Evolutionary conservation across 2,888 invertebrate genomes (phyloP), one percentile per base, ranked within the genome.

Genomic region (Eupithecia subumbrata): DNA sequence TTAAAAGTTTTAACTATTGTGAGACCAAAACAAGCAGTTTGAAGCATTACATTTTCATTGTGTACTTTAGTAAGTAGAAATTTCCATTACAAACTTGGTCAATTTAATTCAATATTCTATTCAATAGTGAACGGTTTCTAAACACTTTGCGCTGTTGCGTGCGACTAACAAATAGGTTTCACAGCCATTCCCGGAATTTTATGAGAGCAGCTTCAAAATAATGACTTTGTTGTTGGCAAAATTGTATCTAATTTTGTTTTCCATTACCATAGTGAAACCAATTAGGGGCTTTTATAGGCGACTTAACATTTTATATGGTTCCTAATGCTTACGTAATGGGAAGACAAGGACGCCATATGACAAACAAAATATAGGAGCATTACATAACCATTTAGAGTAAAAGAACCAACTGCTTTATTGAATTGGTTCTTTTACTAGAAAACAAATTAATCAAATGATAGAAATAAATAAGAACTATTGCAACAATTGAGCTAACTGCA

Each of bases 151-250:
- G 71, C 40, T 72, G 84, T 88, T 80, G 86, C 88, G 87, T 90
- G 89, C 80, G 84, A 77, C 85, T 82, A 84, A 85, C 87, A 87
- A 89, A 91, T 88, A 87, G 86, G 84, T 85, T 86, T 87, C 83
- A 86, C 83, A 85, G 84, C 85, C 85, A 87, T 86, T 82, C 78
- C 84, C 84, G 83, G 85, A 89, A 89, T 89, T 89, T 89, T 87
- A 89, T 85, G 86, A 89, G 79, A 82, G 84, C 83, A 83, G 84
- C 85, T 85, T 81, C 82, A 82, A 88, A 89, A 84, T 91, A 89
- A 91, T 86, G 86, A 81, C 85, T 85, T 70, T 78, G 77, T 80
- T 80, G 80, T 85, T 82, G 76, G 80, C 76, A 78, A 48, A 76
- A 78, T 76, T 78, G 74, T 78, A 72, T 78, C 73, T 72, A 69